Evolutionary conservation across 2,888 invertebrate genomes (phyloP).

Genomic region (Trisateles emortualis): DNA sequence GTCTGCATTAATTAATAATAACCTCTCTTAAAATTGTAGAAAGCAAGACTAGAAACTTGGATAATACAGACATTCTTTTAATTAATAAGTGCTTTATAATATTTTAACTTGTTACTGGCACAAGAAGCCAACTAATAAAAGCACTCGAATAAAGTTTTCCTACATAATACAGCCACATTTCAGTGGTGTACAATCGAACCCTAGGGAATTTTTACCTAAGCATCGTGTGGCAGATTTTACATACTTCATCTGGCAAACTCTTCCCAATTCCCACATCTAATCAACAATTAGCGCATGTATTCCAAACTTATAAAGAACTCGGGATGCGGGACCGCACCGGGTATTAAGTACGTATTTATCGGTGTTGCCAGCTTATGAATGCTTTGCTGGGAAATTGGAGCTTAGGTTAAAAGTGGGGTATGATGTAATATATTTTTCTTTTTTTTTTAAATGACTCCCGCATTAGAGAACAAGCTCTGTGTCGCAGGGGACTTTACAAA

Average conservation of each 20-base stretch:
- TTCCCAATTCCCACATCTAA: slow-evolving; percentile 52
- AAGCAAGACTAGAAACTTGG: too few relatives aligned
- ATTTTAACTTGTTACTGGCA: too few relatives aligned
- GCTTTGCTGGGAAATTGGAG: slow-evolving; percentile 14
- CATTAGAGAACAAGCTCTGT: too few relatives aligned
- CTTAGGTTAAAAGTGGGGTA: slow-evolving; percentile 2
- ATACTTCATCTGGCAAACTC: slow-evolving; percentile 43
- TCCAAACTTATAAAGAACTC: slow-evolving; percentile 46
- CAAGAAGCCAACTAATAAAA: too few relatives aligned
- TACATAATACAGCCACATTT: slow-evolving; percentile 24
- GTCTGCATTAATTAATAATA: too few relatives aligned
- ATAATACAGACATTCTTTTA: too few relatives aligned
- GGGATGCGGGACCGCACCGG: slow-evolving; percentile 27
- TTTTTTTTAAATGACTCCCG: too few relatives aligned
- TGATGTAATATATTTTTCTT: too few relatives aligned
- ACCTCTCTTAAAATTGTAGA: too few relatives aligned
- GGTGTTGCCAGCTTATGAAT: slow-evolving; percentile 36
- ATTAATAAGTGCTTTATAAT: too few relatives aligned
- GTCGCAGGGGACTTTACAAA: too few relatives aligned
- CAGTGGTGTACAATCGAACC: slow-evolving; percentile 26
- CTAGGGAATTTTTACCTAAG: slow-evolving; percentile 31
- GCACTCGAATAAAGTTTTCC: neutral
- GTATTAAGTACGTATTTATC: slow-evolving; percentile 53
- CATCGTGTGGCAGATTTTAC: slow-evolving; percentile 36
- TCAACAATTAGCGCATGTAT: slow-evolving; percentile 55